Percentiles rank a stretch among this genome's conserved stretches.
phyloP scores from a whole-genome alignment of 2,888 invertebrate genomes.

The Luffia ferchaultella region DNA sequence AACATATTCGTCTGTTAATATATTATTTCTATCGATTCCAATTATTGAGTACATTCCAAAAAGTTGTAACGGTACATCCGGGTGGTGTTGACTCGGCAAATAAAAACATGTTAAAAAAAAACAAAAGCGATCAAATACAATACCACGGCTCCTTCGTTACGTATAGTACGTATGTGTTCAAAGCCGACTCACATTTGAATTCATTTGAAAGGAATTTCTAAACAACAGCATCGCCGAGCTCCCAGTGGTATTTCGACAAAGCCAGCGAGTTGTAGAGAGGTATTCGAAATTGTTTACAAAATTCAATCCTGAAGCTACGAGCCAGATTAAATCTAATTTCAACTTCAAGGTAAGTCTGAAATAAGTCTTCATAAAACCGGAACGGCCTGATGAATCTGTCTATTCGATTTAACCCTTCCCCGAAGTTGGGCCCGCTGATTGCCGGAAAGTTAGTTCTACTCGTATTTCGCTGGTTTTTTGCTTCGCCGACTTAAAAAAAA shows the following conservation, averaged over 20 bases:
- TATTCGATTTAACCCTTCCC: constrained; percentile 64
- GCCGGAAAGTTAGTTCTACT: constrained; percentile 56
- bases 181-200: constrained; percentile 52
- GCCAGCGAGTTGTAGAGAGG: constrained; percentile 58
- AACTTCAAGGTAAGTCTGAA: constrained; percentile 65
- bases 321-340: constrained; percentile 67
- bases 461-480: constrained; percentile 47
- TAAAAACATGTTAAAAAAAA: not conserved
- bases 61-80: too few relatives aligned
- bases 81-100: too few relatives aligned
- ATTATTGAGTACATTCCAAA: too few relatives aligned
- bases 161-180: not conserved
- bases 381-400: constrained; percentile 28
- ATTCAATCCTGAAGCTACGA: constrained; percentile 65
- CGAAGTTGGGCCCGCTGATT: constrained; percentile 57
- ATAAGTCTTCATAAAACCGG: constrained; percentile 66
- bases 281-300: constrained; percentile 66
- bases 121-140: not conserved
- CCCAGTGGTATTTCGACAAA: constrained; percentile 64
- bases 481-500: constrained; percentile 27
- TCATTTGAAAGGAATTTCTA: constrained; percentile 60
- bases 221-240: constrained; percentile 49
- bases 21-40: too few relatives aligned
- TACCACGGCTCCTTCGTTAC: not conserved
- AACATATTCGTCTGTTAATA: too few relatives aligned